phyloP scores from a whole-genome alignment of 1,140 invertebrate species.

The Schlechtendalia chinensis region DNA sequence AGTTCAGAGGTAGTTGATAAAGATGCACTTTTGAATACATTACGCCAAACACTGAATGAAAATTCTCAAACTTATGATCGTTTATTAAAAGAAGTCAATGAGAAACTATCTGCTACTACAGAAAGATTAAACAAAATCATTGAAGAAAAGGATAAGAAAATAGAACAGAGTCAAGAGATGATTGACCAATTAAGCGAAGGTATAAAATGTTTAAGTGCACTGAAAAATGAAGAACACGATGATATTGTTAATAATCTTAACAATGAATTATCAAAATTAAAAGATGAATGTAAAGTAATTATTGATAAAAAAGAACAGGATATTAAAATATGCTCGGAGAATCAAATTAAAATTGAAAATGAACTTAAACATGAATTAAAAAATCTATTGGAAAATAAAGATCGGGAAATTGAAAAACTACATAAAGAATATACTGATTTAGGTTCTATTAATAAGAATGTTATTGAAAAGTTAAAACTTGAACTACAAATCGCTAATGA shows the following conservation, averaged over 20 bases:
- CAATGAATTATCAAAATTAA: slow-evolving; percentile 32
- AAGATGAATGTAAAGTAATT: slow-evolving; percentile 14
- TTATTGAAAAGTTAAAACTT: slow-evolving; percentile 10
- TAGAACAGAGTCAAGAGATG: slow-evolving; percentile 46
- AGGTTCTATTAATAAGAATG: background rate
- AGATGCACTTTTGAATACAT: slow-evolving; percentile 23
- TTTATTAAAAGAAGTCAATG: slow-evolving; percentile 39
- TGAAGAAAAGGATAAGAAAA: slow-evolving; percentile 44
- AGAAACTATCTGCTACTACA: slow-evolving; percentile 30
- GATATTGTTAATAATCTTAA: slow-evolving; percentile 26
- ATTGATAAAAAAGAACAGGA: slow-evolving; percentile 21
- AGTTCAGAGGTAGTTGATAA: slow-evolving; percentile 44
- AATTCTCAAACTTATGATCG: slow-evolving; percentile 31
- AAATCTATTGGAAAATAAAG: background rate
- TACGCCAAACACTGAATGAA: slow-evolving; percentile 34
- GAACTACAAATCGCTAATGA: background rate
- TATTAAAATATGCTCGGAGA: background rate
- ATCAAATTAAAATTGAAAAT: slow-evolving; percentile 1
- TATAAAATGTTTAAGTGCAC: slow-evolving; percentile 37
- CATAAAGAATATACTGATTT: background rate
- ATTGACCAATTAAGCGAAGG: slow-evolving; percentile 44
- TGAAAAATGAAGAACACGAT: slow-evolving; percentile 45
- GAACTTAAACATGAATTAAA: slow-evolving; percentile 12
- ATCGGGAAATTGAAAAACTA: background rate
- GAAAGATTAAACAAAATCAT: slow-evolving; percentile 34